Evolutionary conservation across 1,140 invertebrate species (phyloP), one percentile per base, ranked within the genome.

Genomic region (Liolophura sinensis): DNA sequence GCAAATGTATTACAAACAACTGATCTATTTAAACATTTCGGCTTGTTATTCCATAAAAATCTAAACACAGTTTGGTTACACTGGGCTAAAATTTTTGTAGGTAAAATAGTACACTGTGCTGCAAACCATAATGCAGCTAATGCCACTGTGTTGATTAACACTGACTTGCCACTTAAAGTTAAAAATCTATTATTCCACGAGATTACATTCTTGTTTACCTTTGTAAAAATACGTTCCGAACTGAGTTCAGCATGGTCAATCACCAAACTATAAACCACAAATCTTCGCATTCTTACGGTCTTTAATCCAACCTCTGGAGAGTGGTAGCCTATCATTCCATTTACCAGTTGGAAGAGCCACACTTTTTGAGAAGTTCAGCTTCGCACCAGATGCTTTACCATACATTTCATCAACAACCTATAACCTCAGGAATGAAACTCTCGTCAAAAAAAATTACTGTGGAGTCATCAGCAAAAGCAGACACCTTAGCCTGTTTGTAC

Each of bases 381-480:
- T 63, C 1, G 61, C 47, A 5, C 48, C 61, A 24, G 47, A 25
- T 1, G 61, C 61, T 54, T 63, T 63, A 16, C 61, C 24, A 31
- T 25, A 63, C 20, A 9, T n/a, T 20, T 50, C 25, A 27, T 6
- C 15, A 56, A 52, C n/a, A 14, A 49, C 52, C 27, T 18, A 63
- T 22, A 11, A 50, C 20, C 52, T 54, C 50, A 3, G 22, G 12
- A 1, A 63, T 27, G 14, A 48, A 63, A 52, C 52, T 27, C 12
- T 27, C 15, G 5, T 27, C 16, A 24, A 9, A 22, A 5, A 63
- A 16, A 54, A n/a, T 25, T 7, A 52, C 18, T 7, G 31, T 63
- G 18, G 48, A 55, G 25, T 63, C 61, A 40, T 63, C 61, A 6
- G 61, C 61, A 52, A 25, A 63, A 27, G 25, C 20, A 11, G 27